Evolutionary conservation across 2,797 vertebrate genomes (phyloP).

Genomic region (Gallirallus australis): DNA sequence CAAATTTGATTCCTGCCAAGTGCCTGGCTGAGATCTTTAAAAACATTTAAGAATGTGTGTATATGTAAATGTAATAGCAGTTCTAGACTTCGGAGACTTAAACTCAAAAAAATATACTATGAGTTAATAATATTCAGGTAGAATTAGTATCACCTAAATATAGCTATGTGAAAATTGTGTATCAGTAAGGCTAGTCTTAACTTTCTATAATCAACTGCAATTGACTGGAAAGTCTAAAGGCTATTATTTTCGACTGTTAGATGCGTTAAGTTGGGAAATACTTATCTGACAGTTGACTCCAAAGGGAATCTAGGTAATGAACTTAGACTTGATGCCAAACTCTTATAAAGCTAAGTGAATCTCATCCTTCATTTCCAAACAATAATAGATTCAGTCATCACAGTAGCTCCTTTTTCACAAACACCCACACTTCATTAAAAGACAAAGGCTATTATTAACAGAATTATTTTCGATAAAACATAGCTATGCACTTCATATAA

Average conservation of each 20-base stretch:
- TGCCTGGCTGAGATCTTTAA: background rate
- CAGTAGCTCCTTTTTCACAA: background rate
- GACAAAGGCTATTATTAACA: background rate
- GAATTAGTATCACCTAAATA: background rate
- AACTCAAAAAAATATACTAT: background rate
- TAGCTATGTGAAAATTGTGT: background rate
- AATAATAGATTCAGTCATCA: background rate
- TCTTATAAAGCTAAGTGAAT: background rate
- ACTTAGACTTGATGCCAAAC: background rate
- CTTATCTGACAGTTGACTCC: background rate
- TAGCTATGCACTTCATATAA: background rate
- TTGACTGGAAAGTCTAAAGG: background rate
- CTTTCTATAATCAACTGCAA: background rate
- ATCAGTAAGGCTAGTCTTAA: background rate
- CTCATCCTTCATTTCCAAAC: background rate
- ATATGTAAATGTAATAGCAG: background rate
- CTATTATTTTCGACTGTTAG: background rate
- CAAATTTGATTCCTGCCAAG: background rate
- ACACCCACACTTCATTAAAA: background rate
- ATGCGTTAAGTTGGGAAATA: background rate
- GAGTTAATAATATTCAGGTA: background rate
- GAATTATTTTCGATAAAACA: conserved; percentile 16
- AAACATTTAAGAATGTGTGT: background rate
- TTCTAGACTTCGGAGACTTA: background rate
- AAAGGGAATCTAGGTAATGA: background rate